Conservation (phyloP, 2,797 vertebrate species). For the Alca torda region DNA sequence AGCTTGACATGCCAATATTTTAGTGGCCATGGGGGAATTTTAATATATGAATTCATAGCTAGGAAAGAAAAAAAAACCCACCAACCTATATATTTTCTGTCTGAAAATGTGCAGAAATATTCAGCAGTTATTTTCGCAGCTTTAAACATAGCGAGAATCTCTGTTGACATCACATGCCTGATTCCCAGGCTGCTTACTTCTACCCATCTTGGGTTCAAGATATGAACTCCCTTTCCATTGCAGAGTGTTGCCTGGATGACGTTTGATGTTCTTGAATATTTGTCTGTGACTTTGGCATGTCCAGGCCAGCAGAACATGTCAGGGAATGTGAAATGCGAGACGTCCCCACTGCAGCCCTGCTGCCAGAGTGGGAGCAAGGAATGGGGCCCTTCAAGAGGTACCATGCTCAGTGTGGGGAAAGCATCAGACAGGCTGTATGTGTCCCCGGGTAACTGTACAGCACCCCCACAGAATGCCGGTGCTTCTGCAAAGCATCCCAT, state of each 20-base stretch:
- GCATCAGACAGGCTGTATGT: accelerated
- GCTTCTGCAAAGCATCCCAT: not conserved
- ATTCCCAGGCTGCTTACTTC: not conserved
- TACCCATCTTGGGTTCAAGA: not conserved
- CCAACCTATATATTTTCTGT: not conserved
- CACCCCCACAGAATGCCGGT: not conserved
- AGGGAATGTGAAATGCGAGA: not conserved
- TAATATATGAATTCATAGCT: not conserved
- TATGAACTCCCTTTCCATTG: not conserved
- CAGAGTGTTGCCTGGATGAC: not conserved
- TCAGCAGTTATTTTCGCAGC: not conserved
- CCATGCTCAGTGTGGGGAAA: accelerated
- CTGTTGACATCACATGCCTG: accelerated
- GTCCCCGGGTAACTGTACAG: not conserved
- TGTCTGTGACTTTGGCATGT: not conserved
- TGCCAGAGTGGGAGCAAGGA: not conserved
- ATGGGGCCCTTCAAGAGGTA: not conserved
- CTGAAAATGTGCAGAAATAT: not conserved
- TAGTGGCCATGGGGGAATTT: not conserved
- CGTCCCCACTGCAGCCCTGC: too few relatives aligned
- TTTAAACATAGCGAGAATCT: not conserved
- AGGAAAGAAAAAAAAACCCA: not conserved
- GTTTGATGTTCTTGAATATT: not conserved
- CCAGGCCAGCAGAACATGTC: not conserved
- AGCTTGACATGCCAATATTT: not conserved